Evolutionary conservation across 1,140 invertebrate species (phyloP).

Genomic region (Brachystomella parvula): DNA sequence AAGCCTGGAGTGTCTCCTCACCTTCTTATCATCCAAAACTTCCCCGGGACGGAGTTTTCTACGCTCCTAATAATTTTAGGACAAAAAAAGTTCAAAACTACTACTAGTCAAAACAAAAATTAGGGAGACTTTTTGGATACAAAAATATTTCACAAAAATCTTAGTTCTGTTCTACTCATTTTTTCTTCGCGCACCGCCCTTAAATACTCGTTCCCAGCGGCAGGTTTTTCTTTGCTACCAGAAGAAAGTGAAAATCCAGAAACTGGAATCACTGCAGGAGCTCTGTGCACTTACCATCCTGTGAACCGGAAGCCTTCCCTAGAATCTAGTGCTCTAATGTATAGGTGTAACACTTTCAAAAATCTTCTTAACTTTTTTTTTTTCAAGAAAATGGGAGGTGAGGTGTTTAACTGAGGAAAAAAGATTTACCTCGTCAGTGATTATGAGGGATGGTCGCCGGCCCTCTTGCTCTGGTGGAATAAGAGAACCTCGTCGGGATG

Average conservation of each 20-base stretch:
- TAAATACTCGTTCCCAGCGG: no score
- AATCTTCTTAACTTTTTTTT: no score
- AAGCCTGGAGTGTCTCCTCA: constrained; percentile 51
- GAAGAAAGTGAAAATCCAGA: neutral
- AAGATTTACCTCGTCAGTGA: constrained; percentile 78
- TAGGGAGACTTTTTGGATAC: no score
- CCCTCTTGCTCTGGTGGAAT: constrained; percentile 70
- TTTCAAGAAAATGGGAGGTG: no score
- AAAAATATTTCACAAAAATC: no score
- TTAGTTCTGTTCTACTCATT: no score
- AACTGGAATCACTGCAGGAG: neutral
- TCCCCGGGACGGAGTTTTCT: constrained; percentile 86
- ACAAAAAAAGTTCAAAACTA: neutral
- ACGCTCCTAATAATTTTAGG: constrained; percentile 54
- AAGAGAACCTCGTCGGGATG: constrained; percentile 69
- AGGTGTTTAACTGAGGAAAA: no score
- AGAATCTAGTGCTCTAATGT: no score
- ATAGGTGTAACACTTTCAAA: no score
- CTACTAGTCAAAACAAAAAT: neutral
- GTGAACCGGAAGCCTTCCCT: neutral
- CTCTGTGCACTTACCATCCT: neutral
- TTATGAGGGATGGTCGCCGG: constrained; percentile 75
- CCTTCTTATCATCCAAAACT: constrained; percentile 84
- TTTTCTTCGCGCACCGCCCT: no score
- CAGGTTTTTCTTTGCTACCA: neutral